phyloP scores from a whole-genome alignment of 2,888 invertebrate genomes.

The Ctena decussata region DNA sequence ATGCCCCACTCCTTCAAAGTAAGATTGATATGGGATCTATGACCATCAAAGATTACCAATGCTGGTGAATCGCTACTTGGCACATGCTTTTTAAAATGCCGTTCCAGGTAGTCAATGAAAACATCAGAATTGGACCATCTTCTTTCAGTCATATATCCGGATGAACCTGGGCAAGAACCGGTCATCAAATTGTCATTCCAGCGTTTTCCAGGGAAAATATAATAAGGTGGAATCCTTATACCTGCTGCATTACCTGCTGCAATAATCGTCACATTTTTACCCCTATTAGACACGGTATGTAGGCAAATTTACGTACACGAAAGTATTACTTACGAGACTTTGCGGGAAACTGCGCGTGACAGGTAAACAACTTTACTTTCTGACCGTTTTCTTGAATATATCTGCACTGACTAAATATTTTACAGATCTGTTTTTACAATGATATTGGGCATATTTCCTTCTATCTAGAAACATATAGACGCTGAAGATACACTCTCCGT shows the following conservation, averaged over 20 bases:
- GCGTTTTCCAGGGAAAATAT: constrained; percentile 34
- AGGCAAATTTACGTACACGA: no score
- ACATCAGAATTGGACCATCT: constrained; percentile 37
- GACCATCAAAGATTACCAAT: no score
- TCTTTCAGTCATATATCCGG: constrained; percentile 31
- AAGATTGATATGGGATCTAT: constrained; percentile 38
- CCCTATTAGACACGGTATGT: no score
- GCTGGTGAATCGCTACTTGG: neutral
- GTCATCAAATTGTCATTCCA: constrained; percentile 20
- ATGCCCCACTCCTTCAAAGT: constrained; percentile 40
- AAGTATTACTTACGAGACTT: no score
- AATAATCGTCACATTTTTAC: constrained; percentile 44
- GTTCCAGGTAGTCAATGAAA: constrained; percentile 25
- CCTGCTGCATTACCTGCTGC: constrained; percentile 47
- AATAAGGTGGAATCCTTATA: constrained; percentile 45
- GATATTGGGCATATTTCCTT: no score
- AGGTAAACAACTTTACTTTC: no score
- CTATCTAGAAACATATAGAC: no score
- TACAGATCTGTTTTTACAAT: no score
- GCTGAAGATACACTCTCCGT: no score
- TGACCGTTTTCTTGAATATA: no score
- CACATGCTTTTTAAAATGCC: constrained; percentile 34
- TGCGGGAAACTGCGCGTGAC: no score
- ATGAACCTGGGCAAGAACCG: constrained; percentile 23
- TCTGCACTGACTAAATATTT: no score